Evolutionary conservation across 92 coral and sea anemone species (phyloP).

Genomic region (Palythoa grandis): DNA sequence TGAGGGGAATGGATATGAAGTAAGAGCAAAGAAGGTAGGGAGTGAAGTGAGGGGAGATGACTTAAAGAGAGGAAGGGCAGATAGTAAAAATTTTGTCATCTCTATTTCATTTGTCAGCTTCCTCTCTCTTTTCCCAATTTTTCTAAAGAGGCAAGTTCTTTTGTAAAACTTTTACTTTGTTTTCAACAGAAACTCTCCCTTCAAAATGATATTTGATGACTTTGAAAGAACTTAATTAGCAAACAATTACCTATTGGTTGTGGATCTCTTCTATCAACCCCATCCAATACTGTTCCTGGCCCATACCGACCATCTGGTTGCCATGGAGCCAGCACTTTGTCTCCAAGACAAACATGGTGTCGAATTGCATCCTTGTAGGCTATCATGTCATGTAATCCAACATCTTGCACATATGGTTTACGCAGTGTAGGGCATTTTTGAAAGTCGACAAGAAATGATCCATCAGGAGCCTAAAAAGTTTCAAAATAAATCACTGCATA

Average conservation of each 20-base stretch:
- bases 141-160: too few species aligned
- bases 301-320: slow-evolving; percentile 98
- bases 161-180: neutral
- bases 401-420: slow-evolving; percentile 86
- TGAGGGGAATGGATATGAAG: neutral
- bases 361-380: slow-evolving; percentile 89
- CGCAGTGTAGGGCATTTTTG: slow-evolving; percentile 83
- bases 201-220: too few species aligned
- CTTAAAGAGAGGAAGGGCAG: neutral
- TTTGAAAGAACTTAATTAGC: too few species aligned
- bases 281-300: slow-evolving; percentile 97
- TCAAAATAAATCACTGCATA: neutral
- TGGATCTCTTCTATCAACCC: slow-evolving; percentile 86
- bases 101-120: neutral
- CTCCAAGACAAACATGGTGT: slow-evolving; percentile 90
- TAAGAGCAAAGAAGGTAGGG: neutral
- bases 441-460: slow-evolving; percentile 84
- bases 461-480: slow-evolving; percentile 69
- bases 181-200: neutral
- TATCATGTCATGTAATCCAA: slow-evolving; percentile 77
- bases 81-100: neutral
- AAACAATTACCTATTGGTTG: slow-evolving; percentile 80
- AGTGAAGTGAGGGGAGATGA: neutral
- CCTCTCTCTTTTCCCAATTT: neutral
- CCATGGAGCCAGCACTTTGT: slow-evolving; percentile 98